Percentiles rank a stretch among this genome's conserved stretches.
These are phyloP conservation scores for Drosophila algonquin DNA, from an alignment of 2,888 invertebrate species.

Conservation along the genomic window DNA sequence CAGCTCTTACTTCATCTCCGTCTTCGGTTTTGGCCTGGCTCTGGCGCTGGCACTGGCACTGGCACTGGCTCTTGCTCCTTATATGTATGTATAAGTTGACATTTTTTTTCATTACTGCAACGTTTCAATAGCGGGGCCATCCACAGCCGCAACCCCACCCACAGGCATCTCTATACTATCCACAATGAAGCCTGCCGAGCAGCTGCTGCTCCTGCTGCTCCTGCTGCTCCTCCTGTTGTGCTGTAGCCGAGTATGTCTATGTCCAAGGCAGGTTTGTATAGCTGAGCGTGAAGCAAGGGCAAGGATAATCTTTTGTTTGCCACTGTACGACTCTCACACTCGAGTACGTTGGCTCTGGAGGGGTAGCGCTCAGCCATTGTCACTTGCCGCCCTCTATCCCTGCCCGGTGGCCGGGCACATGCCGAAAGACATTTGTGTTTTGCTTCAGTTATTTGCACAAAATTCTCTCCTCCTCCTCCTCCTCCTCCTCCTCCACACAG, in stretches of 20 bases:
- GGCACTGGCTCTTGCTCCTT: slow-evolving; percentile 10
- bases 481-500: not conserved
- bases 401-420: slow-evolving; percentile 6
- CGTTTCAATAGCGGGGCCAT: slow-evolving; percentile 71
- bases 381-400: not conserved
- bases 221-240: not conserved
- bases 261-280: slow-evolving; percentile 53
- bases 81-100: slow-evolving; percentile 62
- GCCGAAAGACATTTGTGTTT: slow-evolving; percentile 49
- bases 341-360: slow-evolving; percentile 20
- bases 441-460: slow-evolving; percentile 48
- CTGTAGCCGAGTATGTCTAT: slow-evolving; percentile 17
- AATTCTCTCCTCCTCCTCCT: slow-evolving; percentile 3
- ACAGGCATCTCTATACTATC: slow-evolving; percentile 5
- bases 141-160: slow-evolving; percentile 34
- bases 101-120: slow-evolving; percentile 78
- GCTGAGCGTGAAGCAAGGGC: slow-evolving; percentile 65
- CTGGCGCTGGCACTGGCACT: slow-evolving; percentile 5
- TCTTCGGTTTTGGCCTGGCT: slow-evolving; percentile 24
- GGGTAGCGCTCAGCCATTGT: slow-evolving; percentile 1
- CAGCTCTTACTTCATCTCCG: slow-evolving; percentile 22
- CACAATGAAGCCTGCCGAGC: slow-evolving; percentile 27
- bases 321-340: slow-evolving; percentile 56
- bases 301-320: slow-evolving; percentile 79
- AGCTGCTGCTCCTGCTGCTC: slow-evolving; percentile 15